A percentile compares a stretch with the other conserved stretches of the same genome.
Conservation (phyloP, 2,797 vertebrate species). For the Synanceia verrucosa region DNA sequence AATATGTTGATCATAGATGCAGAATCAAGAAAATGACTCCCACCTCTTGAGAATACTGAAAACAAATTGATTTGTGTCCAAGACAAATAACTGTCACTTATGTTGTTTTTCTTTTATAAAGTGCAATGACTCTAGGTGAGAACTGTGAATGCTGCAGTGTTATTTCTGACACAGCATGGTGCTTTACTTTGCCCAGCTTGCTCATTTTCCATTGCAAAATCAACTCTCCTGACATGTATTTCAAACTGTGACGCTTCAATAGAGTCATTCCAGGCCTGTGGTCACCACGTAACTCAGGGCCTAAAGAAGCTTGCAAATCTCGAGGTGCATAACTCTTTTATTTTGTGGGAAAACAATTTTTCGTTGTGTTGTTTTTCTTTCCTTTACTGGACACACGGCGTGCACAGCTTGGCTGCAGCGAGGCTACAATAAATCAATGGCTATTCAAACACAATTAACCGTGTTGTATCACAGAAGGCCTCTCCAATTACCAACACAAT, state of each 20-base stretch:
- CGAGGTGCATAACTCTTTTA: not conserved
- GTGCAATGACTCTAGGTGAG: not conserved
- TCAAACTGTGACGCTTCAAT: constrained; percentile 5
- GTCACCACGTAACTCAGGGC: not conserved
- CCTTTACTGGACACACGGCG: not conserved
- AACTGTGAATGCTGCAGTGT: not conserved
- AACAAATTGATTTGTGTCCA: not conserved
- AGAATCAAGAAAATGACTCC: not conserved
- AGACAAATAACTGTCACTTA: not conserved
- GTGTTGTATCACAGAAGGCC: constrained; percentile 36
- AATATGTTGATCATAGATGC: not conserved
- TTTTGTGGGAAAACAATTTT: constrained; percentile 24
- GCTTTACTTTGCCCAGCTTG: not conserved
- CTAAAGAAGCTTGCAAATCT: not conserved
- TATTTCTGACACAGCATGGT: not conserved
- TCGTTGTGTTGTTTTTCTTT: not conserved
- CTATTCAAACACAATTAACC: constrained; percentile 72
- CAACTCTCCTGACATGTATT: not conserved
- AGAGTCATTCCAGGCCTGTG: constrained; percentile 6
- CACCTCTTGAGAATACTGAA: not conserved
- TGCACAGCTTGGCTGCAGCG: constrained; percentile 28
- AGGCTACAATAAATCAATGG: constrained; percentile 58
- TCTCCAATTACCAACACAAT: constrained; percentile 69
- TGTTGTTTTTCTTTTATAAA: not conserved
- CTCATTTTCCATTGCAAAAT: constrained; percentile 7